Evolutionary conservation across 2,888 invertebrate species (phyloP), one percentile per base, ranked within the genome.

Genomic region (Xestia sexstrigata): DNA sequence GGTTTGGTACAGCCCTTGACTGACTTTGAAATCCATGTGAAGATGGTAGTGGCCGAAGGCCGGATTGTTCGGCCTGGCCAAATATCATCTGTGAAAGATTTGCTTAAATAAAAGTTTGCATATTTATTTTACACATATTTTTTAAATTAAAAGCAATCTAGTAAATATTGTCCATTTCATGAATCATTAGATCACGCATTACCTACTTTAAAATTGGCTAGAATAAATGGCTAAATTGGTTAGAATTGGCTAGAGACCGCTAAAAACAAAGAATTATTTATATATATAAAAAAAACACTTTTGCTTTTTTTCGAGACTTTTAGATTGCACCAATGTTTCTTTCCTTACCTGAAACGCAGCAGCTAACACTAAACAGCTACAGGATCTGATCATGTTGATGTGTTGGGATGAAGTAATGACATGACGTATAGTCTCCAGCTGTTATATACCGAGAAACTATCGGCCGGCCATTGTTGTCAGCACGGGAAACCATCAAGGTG

Each of bases 401-500:
- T 49, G 73, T 82, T 75, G 70, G 82, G 86, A 79, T 90, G 81
- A 63, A 93, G 87, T 95, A 94, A 89, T 91, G 88, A 73, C 66
- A 87, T 91, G 88, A 90, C 88, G 88, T 89, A n/a, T n/a, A 78
- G 73, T n/a, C 72, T 78, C 81, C 76, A 83, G 81, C 79, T 76
- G 89, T 92, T 95, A 89, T 96, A 95, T 95, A 95, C 87, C 73
- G 74, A 74, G 79, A 87, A 78, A 74, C 79, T 86, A 76, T 74
- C 85, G 90, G 85, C 92, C 93, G 83, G 91, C 94, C 88, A 93
- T 93, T 92, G 93, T 93, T 92, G 93, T 93, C 77, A 82, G 80
- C 87, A 91, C 92, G 92, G 94, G 93, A 94, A 94, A 91, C 91
- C 88, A 93, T 90, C 94, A 94, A 94, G 92, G 94, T 92, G 88